phyloP scores from a whole-genome alignment of 2,888 invertebrate genomes.

The Drymonia ruficornis region DNA sequence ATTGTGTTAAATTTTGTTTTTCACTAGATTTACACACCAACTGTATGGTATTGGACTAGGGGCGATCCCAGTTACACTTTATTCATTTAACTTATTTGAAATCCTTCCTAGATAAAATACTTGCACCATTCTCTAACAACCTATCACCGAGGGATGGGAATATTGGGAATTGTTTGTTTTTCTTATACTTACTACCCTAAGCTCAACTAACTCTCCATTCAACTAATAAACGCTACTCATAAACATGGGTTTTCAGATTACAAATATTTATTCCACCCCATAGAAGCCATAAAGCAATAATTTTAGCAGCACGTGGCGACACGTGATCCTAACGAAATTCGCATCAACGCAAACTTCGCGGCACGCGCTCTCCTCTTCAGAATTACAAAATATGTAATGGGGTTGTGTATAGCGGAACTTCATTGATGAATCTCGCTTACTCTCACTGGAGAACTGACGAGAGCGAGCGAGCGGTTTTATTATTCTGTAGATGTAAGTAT shows the following conservation, averaged over 20 bases:
- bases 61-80: no score
- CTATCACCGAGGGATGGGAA: background rate
- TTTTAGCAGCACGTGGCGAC: constrained; percentile 66
- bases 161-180: background rate
- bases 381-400: constrained; percentile 34
- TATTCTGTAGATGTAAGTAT: no score
- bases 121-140: no score
- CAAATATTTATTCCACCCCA: constrained; percentile 75
- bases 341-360: constrained; percentile 38
- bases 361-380: constrained; percentile 48
- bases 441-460: no score
- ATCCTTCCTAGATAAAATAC: no score
- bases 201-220: constrained; percentile 45
- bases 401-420: constrained; percentile 9
- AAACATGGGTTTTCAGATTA: constrained; percentile 63
- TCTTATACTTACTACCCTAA: constrained; percentile 6
- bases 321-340: constrained; percentile 58
- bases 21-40: no score
- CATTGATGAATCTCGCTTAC: no score
- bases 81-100: no score
- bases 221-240: constrained; percentile 46
- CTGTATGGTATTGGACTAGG: no score
- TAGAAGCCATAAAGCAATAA: constrained; percentile 49
- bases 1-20: no score
- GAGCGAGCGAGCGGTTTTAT: background rate